Percentiles rank a stretch among this genome's conserved stretches.
These are phyloP conservation scores for Noctua pronuba DNA, from an alignment of 2,888 invertebrate species.

Conservation along the genomic window DNA sequence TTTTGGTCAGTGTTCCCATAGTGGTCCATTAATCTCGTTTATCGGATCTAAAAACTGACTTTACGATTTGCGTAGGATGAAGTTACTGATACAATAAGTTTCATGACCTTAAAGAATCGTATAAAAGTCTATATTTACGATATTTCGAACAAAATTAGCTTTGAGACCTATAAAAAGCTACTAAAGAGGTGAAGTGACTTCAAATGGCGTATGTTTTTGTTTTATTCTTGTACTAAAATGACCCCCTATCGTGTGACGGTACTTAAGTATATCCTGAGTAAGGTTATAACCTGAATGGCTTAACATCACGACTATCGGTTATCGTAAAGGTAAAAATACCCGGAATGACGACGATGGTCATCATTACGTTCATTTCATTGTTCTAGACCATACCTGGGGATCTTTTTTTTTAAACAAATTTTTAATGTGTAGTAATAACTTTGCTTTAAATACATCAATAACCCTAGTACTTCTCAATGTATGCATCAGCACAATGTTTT, in stretches of 20 bases:
- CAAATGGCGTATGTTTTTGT: conserved; percentile 16
- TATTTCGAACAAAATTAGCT: conserved; percentile 33
- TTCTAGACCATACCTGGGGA: no score
- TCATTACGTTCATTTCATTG: no score
- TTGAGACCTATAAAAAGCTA: conserved; percentile 42
- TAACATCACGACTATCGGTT: neutral
- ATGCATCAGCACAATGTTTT: no score
- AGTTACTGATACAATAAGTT: conserved; percentile 44
- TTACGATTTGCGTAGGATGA: conserved; percentile 45
- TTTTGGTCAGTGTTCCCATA: neutral
- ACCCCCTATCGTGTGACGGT: neutral
- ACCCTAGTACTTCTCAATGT: no score
- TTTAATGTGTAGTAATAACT: no score
- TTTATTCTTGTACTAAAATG: conserved; percentile 37
- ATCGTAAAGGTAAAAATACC: no score
- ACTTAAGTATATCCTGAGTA: neutral
- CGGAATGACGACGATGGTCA: no score
- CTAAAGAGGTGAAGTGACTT: conserved; percentile 28
- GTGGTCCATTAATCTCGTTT: conserved; percentile 25
- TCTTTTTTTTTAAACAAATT: no score
- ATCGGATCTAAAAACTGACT: conserved; percentile 22
- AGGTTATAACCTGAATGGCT: neutral
- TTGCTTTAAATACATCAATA: no score
- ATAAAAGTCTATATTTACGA: conserved; percentile 50
- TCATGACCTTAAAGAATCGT: conserved; percentile 38